These are phyloP conservation scores for Caranx ignobilis DNA, from an alignment of 2,113 vertebrate species.

Conservation along the genomic window DNA sequence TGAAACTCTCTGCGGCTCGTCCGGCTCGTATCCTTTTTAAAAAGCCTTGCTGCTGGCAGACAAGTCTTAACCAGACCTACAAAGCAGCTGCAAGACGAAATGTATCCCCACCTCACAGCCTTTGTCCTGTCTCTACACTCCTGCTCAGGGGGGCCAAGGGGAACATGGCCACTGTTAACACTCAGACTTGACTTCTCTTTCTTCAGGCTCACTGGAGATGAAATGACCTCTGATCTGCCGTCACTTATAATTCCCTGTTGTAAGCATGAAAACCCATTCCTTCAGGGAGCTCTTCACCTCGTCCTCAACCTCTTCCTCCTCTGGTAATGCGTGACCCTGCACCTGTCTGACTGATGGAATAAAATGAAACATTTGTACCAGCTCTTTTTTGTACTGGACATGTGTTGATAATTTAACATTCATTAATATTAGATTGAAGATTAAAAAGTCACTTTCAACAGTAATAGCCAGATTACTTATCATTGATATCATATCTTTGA, in stretches of 20 bases:
- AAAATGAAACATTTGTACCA: not conserved
- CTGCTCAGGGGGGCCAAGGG: constrained; percentile 5
- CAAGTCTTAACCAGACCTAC: not conserved
- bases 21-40: constrained; percentile 11
- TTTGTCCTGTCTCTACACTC: not conserved
- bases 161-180: not conserved
- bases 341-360: not conserved
- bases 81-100: constrained; percentile 16
- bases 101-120: constrained; percentile 13
- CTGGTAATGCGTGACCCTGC: not conserved
- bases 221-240: constrained; percentile 18
- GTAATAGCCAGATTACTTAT: not conserved
- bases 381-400: not conserved
- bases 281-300: constrained; percentile 24
- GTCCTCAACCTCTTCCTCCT: not conserved
- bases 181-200: constrained; percentile 37
- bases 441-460: not conserved
- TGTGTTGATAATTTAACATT: not conserved
- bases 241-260: constrained; percentile 29
- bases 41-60: constrained; percentile 7
- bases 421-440: not conserved
- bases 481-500: not conserved
- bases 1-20: not conserved
- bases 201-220: constrained; percentile 19
- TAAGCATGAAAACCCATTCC: constrained; percentile 43